Conservation (phyloP, 2,797 vertebrate species). For the Phataginus tricuspis region DNA sequence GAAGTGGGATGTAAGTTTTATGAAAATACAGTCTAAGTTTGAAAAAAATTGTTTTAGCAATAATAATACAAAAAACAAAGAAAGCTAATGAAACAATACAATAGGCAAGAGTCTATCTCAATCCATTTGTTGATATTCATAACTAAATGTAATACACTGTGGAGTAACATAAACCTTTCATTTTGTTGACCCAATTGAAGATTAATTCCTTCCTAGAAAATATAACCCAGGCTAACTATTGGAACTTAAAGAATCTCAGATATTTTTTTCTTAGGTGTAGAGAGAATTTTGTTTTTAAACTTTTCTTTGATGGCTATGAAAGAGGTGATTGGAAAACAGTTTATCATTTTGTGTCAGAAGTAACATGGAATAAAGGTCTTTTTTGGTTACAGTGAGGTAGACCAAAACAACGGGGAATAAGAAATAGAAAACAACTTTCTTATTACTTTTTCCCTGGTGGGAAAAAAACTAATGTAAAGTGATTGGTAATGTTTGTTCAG, state of each 20-base stretch:
- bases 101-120: neutral
- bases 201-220: slow-evolving; percentile 22
- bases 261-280: neutral
- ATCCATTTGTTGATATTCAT: neutral
- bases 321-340: neutral
- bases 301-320: neutral
- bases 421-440: neutral
- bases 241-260: neutral
- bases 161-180: neutral
- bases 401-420: neutral
- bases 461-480: slow-evolving; percentile 43
- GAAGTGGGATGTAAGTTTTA: neutral
- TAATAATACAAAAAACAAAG: slow-evolving; percentile 15
- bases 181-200: neutral
- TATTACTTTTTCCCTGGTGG: neutral
- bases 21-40: neutral
- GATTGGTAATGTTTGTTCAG: slow-evolving; percentile 22
- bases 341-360: neutral
- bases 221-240: neutral
- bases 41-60: neutral
- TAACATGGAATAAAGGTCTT: neutral
- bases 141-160: neutral
- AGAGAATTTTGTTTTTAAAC: neutral
- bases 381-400: neutral
- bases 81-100: neutral